Evolutionary conservation across 1,140 invertebrate species (phyloP).

Genomic region (Planococcus citri): DNA sequence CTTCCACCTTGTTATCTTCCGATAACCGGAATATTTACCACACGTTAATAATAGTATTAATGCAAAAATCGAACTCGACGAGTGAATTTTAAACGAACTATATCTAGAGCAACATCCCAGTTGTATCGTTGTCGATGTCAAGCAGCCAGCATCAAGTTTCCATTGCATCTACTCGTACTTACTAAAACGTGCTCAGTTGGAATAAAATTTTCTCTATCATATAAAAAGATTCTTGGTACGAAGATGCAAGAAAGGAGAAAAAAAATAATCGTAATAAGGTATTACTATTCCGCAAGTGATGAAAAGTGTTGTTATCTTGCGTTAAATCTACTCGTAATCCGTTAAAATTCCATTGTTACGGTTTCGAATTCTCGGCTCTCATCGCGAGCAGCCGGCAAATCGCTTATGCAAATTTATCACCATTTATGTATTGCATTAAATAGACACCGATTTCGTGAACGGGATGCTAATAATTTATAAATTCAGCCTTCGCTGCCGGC

Average conservation of each 20-base stretch:
- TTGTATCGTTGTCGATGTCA: neutral
- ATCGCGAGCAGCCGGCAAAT: neutral
- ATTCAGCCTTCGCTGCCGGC: neutral
- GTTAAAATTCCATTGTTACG: too few relatives aligned
- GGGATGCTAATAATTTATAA: neutral
- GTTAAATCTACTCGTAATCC: too few relatives aligned
- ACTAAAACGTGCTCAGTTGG: too few relatives aligned
- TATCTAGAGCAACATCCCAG: too few relatives aligned
- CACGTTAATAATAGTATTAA: constrained; percentile 1
- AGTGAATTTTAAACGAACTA: too few relatives aligned
- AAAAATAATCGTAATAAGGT: neutral
- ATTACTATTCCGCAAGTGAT: too few relatives aligned
- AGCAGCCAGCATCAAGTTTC: neutral
- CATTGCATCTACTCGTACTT: too few relatives aligned
- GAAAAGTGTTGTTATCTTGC: too few relatives aligned
- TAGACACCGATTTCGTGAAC: neutral
- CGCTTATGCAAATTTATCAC: neutral
- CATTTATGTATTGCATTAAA: neutral
- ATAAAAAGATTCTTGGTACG: neutral
- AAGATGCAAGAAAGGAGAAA: neutral
- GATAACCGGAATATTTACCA: neutral
- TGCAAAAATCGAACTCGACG: neutral
- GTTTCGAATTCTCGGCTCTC: too few relatives aligned
- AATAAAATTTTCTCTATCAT: too few relatives aligned
- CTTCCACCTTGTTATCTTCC: neutral